A percentile compares a stretch with the other conserved stretches of the same genome.
Evolutionary conservation across 2,888 invertebrate genomes (phyloP).

Genomic region (Apocheima hispidaria): DNA sequence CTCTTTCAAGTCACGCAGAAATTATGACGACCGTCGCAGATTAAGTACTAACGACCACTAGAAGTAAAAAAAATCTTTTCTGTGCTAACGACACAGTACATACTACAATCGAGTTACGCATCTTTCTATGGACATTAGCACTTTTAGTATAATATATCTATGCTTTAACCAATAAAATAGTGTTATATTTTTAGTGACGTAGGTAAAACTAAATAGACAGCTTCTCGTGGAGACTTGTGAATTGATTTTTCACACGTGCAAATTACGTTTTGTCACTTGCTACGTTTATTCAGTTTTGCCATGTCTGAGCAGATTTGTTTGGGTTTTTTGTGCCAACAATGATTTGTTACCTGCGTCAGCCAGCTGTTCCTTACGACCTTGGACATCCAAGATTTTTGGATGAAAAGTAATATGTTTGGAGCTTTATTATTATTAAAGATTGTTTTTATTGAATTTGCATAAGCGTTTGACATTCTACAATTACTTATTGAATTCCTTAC

Average conservation of each 20-base stretch:
- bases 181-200: background rate
- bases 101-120: no score
- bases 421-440: background rate
- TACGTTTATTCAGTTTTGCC: constrained; percentile 11
- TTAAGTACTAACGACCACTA: no score
- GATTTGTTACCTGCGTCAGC: background rate
- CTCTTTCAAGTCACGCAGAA: no score
- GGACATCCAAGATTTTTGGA: background rate
- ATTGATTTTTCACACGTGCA: constrained; percentile 21
- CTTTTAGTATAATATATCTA: no score
- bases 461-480: constrained; percentile 9
- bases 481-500: background rate
- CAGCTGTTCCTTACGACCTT: constrained; percentile 2
- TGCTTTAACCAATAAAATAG: no score
- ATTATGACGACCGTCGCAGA: no score
- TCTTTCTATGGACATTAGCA: no score
- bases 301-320: constrained; percentile 16
- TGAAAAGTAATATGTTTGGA: no score
- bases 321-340: constrained; percentile 9
- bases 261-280: constrained; percentile 15
- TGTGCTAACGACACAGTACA: no score
- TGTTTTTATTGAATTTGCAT: constrained; percentile 1
- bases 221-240: constrained; percentile 20
- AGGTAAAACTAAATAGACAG: no score
- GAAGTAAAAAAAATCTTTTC: no score